Conservation (phyloP, 2,888 invertebrate species). For the Pandemis corylana region DNA sequence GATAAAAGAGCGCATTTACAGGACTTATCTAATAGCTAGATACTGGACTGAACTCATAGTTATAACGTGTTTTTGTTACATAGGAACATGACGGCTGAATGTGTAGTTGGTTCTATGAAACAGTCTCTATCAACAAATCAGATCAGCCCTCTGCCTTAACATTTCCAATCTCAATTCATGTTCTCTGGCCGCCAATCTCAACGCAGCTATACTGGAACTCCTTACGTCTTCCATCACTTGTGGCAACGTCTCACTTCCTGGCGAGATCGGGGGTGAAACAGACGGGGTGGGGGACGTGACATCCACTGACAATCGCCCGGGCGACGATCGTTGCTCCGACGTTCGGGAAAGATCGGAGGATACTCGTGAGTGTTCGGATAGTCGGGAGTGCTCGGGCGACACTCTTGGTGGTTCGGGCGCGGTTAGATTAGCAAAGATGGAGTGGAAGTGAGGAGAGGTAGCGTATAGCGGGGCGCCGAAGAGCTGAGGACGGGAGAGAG, state of each 20-base stretch:
- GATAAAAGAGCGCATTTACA: no score
- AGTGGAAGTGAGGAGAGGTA: slow-evolving; percentile 90
- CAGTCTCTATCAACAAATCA: slow-evolving; percentile 66
- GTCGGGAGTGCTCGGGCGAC: slow-evolving; percentile 66
- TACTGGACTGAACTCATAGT: background rate
- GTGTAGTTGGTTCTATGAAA: background rate
- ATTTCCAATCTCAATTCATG: slow-evolving; percentile 94
- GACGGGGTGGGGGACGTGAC: slow-evolving; percentile 69
- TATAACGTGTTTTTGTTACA: background rate
- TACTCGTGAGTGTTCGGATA: slow-evolving; percentile 55
- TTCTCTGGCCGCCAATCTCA: slow-evolving; percentile 94
- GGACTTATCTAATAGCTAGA: background rate
- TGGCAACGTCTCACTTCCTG: slow-evolving; percentile 79
- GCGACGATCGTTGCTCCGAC: slow-evolving; percentile 53
- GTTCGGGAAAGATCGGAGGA: slow-evolving; percentile 66
- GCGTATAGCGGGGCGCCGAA: slow-evolving; percentile 79
- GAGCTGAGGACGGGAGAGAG: slow-evolving; percentile 69
- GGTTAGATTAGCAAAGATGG: slow-evolving; percentile 91
- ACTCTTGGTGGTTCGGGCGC: slow-evolving; percentile 78
- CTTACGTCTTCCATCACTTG: slow-evolving; percentile 88
- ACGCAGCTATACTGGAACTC: slow-evolving; percentile 93
- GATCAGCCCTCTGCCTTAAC: slow-evolving; percentile 88
- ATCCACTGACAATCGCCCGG: slow-evolving; percentile 59
- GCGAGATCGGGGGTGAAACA: slow-evolving; percentile 83
- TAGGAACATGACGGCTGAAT: background rate